Conservation (phyloP, 1,140 invertebrate species). For the Scylla paramamosain region DNA sequence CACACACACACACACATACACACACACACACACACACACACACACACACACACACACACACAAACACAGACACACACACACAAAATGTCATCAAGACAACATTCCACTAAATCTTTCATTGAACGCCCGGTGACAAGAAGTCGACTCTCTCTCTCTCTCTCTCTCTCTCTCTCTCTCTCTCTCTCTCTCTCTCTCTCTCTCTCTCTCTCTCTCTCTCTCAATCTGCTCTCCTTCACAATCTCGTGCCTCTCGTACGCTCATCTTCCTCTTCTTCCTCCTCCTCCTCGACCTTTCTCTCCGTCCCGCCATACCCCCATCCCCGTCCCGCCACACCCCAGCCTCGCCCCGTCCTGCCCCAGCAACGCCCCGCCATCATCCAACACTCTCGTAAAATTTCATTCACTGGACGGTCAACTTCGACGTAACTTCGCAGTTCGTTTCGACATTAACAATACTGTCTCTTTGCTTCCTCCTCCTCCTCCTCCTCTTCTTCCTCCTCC, state of each 20-base stretch:
- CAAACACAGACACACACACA: background rate
- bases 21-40: constrained; percentile 21
- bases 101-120: too few species aligned
- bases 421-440: background rate
- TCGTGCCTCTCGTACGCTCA: too few species aligned
- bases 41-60: constrained; percentile 1
- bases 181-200: background rate
- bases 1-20: background rate
- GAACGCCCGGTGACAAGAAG: too few species aligned
- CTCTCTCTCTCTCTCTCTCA: background rate
- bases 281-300: background rate
- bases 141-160: too few species aligned
- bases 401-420: background rate
- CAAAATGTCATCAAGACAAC: too few species aligned
- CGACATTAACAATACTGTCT: background rate
- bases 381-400: background rate
- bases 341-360: background rate
- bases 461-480: background rate
- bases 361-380: too few species aligned
- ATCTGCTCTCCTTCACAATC: background rate
- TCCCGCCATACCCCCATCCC: background rate
- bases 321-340: background rate
- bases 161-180: constrained; percentile 18
- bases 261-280: background rate
- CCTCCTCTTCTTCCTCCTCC: background rate